phyloP scores from a whole-genome alignment of 1,140 invertebrate species.

The Drosophila sturtevanti region DNA sequence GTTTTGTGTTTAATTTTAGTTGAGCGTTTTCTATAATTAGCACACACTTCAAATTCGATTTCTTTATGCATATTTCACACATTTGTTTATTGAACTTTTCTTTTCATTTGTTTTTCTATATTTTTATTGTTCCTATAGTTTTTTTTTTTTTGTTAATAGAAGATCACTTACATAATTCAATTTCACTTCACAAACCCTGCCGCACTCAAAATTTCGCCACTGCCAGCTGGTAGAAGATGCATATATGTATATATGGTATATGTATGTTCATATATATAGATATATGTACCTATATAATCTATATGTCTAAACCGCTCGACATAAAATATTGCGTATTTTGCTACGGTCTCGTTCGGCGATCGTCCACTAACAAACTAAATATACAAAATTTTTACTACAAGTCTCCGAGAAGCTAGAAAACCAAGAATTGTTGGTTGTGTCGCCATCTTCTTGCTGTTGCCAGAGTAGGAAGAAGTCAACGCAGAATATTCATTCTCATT shows the following conservation, averaged over 20 bases:
- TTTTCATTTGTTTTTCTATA: background rate
- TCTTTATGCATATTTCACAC: slow-evolving; percentile 24
- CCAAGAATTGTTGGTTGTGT: slow-evolving; percentile 23
- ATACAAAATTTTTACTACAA: slow-evolving; percentile 70
- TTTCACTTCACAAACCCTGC: slow-evolving; percentile 59
- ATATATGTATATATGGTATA: slow-evolving; percentile 53
- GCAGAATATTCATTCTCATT: slow-evolving; percentile 50
- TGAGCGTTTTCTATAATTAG: slow-evolving; percentile 55
- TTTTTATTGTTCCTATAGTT: background rate
- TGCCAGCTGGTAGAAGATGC: slow-evolving; percentile 67
- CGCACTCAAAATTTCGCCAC: slow-evolving; percentile 70
- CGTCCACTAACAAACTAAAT: slow-evolving; percentile 80
- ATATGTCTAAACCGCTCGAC: slow-evolving; percentile 48
- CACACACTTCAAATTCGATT: slow-evolving; percentile 45
- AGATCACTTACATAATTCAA: slow-evolving; percentile 72
- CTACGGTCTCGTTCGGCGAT: slow-evolving; percentile 78
- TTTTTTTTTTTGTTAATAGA: slow-evolving; percentile 2
- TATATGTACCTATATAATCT: slow-evolving; percentile 51
- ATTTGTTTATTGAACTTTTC: slow-evolving; percentile 46
- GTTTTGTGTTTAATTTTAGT: slow-evolving; percentile 54
- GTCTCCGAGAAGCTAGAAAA: slow-evolving; percentile 15
- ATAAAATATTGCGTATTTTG: slow-evolving; percentile 59
- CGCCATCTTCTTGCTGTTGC: slow-evolving; percentile 29
- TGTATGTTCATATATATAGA: slow-evolving; percentile 48
- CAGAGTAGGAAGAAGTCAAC: slow-evolving; percentile 66